phyloP scores from a whole-genome alignment of 2,113 vertebrate genomes.

The Elephas maximus region DNA sequence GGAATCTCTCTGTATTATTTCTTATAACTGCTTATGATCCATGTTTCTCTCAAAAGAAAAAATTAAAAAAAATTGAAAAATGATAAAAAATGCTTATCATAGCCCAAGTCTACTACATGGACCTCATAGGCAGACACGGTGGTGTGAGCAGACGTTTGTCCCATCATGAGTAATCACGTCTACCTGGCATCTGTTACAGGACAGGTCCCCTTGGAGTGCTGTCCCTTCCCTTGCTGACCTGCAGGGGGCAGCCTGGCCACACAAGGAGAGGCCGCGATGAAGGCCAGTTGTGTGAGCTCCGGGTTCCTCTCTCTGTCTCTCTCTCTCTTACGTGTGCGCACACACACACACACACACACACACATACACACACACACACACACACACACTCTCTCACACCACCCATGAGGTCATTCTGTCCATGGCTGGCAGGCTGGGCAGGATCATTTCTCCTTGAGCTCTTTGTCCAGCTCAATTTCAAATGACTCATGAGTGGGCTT shows the following conservation, averaged over 20 bases:
- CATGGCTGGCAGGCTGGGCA: conserved; percentile 70
- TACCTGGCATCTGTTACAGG: neutral
- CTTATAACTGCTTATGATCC: neutral
- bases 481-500: conserved; percentile 69
- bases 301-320: neutral
- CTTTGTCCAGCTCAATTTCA: conserved; percentile 72
- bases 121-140: neutral
- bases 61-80: neutral
- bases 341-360: neutral
- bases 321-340: neutral
- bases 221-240: neutral
- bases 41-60: neutral
- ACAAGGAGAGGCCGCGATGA: neutral
- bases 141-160: neutral
- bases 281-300: neutral
- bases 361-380: neutral
- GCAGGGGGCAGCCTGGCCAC: conserved; percentile 64
- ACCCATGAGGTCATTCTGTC: conserved; percentile 73
- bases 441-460: conserved; percentile 72
- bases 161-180: neutral
- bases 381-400: neutral
- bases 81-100: neutral
- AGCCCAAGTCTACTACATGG: neutral
- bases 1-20: neutral
- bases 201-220: neutral